phyloP scores from a whole-genome alignment of 2,888 invertebrate species.

The Tetrapedia diversipes region DNA sequence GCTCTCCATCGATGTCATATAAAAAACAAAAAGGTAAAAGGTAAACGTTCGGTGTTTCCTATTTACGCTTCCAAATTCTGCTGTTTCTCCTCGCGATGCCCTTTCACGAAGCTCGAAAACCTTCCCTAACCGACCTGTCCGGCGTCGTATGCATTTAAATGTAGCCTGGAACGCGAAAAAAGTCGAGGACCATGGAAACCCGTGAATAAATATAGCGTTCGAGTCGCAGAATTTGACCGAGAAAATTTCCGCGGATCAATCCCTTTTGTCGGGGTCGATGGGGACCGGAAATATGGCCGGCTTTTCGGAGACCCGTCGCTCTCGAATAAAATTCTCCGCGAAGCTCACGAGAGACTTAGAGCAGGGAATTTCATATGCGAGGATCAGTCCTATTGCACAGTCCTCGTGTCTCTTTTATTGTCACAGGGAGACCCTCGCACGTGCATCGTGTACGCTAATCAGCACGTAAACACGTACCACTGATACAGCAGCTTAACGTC shows the following conservation, averaged over 20 bases:
- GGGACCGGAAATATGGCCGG: not conserved
- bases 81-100: not conserved
- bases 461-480: constrained; percentile 46
- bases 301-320: not conserved
- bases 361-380: constrained; percentile 43
- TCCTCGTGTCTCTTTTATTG: constrained; percentile 30
- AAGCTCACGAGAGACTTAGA: not conserved
- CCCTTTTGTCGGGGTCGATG: not conserved
- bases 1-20: not conserved
- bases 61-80: not conserved
- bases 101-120: not conserved
- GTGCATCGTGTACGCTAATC: constrained; percentile 59
- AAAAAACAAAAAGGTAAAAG: no score
- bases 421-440: constrained; percentile 42
- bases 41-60: not conserved
- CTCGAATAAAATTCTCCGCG: constrained; percentile 14
- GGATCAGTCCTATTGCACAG: constrained; percentile 36
- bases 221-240: not conserved
- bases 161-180: not conserved
- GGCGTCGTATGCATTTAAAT: constrained; percentile 26
- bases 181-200: constrained; percentile 6
- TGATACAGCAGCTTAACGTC: constrained; percentile 24
- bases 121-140: not conserved
- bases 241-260: not conserved
- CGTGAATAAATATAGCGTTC: constrained; percentile 22